Evolutionary conservation across 2,113 vertebrate species (phyloP), one percentile per base, ranked within the genome.

Genomic region (Xerus inauris): DNA sequence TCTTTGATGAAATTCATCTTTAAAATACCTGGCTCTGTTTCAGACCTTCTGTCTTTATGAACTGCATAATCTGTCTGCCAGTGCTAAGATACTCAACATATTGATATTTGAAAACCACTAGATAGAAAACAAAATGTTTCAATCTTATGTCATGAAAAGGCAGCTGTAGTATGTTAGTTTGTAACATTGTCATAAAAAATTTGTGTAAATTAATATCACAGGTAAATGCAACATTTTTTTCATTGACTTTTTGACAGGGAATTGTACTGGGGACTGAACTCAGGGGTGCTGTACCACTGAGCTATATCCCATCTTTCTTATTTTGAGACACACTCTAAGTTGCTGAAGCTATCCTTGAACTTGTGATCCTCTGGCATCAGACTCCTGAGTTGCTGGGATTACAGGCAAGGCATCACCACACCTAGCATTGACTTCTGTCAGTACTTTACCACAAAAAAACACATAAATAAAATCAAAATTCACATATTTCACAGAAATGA

Each of bases 41-140:
- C 59, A 75, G 86, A 47, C 67, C 72, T 77, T 84, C 95, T 95
- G 85, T 92, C 81, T 92, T 88, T 42, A 54, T 51, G n/a, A 94
- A 91, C 30, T 86, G 32, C n/a, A 38, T 69, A 22, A 71, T 77
- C 59, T 76, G 47, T 59, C 81, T 94, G 45, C 83, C 19, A 92
- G 65, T 69, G 77, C 38, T 88, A 84, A 42, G 10, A 49, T 42
- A 10, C 20, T 92, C n/a, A 94, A 77, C 71, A 88, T 87, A 92
- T 22, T 45, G 81, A 69, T 88, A 35, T 69, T 54, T 81, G 88
- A 54, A 87, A 96, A 85, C n/a, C 88, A 96, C 71, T 65, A 64
- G 13, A 65, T 71, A n/a, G 59, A 95, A 92, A 87, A 47, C 76
- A 90, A 89, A 95, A 96, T 49, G 67, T 72, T 87, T 87, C 90